Base-by-base conservation (phyloP, 2,797 vertebrate genomes). In the Microhierax caerulescens region DNA sequence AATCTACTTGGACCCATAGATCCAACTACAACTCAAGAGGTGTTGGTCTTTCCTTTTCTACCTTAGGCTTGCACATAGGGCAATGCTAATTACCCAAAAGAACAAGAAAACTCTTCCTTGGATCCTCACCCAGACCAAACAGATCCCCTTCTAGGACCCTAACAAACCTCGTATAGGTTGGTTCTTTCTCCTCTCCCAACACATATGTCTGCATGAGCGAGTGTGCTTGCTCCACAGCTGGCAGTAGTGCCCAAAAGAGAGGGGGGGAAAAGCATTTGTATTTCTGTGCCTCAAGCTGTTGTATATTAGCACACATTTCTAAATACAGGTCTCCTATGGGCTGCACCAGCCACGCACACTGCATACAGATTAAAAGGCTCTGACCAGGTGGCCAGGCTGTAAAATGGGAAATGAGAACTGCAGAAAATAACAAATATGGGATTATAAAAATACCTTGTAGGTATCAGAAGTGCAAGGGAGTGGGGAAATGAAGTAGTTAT, bases 181-280 rank as follows among this genome's bases (percentile, higher is more conserved):
- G 19, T 48, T 39, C 51, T 80, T 69, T 68, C 32, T 50, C n/a
- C 27, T 79, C 34, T 86, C 18, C 59, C 54, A 23, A 3, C 3
- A 1, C 19, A 5, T 0, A 2, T 2, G 4, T 30, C 13, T 10
- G 60, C 5, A 32, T 9, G 64, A 59, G 61, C 30, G 5, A 5
- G n/a, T 1, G 37, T 19, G n/a, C 61, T 72, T 64, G 3, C 18
- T 2, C 50, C 13, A 21, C 47, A 19, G 41, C 73, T 4, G 3
- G 72, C n/a, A 69, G 4, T 6, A 9, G 53, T 7, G 69, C 50
- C 72, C 32, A 2, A 5, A 22, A 16, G 8, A 8, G 30, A 48
- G 18, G 30, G 18, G 21, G 34, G 18, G 13, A 82, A 70, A 34
- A 41, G 3, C 15, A 7, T 53, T 72, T 34, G 47, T 80, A 57